These are phyloP conservation scores for Chloroclysta siterata DNA, from an alignment of 2,888 invertebrate genomes.

Conservation along the genomic window DNA sequence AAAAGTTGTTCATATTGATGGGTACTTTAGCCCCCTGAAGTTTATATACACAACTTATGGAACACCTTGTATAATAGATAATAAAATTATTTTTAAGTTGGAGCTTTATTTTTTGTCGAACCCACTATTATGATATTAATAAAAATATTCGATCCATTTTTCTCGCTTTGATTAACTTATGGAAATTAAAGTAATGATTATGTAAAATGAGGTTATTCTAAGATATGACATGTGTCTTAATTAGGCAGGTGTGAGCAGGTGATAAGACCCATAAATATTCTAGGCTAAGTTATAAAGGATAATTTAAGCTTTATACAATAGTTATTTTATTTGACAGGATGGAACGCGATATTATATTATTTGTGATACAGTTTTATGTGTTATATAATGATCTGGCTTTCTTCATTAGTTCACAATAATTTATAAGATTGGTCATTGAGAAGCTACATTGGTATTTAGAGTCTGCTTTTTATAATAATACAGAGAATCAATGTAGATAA, in stretches of 20 bases:
- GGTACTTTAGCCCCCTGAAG: no score
- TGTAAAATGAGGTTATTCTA: conserved; percentile 24
- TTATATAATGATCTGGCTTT: not conserved
- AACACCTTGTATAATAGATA: no score
- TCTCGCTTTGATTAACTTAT: conserved; percentile 7
- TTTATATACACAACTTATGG: no score
- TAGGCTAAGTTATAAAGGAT: not conserved
- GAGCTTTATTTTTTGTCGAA: not conserved
- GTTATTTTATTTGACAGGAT: not conserved
- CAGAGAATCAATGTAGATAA: no score
- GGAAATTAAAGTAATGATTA: conserved; percentile 18
- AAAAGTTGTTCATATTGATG: no score
- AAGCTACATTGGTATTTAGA: no score
- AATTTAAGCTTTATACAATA: not conserved
- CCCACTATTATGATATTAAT: no score
- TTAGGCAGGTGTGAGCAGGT: conserved; percentile 29
- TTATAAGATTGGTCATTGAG: no score
- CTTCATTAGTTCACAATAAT: no score
- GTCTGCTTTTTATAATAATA: no score
- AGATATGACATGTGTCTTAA: conserved; percentile 19
- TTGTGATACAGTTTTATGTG: not conserved
- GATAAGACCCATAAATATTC: conserved; percentile 23
- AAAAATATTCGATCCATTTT: not conserved
- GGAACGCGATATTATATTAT: not conserved
- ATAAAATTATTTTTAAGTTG: no score